Evolutionary conservation across 2,797 vertebrate species (phyloP).

Genomic region (Poeciliopsis turneri): DNA sequence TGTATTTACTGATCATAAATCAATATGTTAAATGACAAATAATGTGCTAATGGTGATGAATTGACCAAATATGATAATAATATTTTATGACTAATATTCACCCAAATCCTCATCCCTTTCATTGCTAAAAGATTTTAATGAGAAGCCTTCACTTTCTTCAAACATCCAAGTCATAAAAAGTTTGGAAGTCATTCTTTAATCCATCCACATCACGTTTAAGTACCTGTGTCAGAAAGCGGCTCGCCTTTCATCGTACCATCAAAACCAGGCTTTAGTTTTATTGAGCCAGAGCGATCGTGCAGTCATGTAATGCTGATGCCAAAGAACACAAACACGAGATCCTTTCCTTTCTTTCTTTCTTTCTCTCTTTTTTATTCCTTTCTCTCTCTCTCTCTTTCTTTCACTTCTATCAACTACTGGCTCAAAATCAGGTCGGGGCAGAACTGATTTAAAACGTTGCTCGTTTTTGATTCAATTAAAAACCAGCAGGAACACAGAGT

Average conservation of each 20-base stretch:
- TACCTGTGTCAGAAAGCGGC: background rate
- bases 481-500: background rate
- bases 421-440: background rate
- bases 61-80: background rate
- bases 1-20: background rate
- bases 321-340: conserved; percentile 1
- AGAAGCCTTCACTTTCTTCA: background rate
- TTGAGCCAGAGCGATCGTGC: conserved; percentile 4
- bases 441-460: background rate
- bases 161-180: background rate
- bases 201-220: background rate
- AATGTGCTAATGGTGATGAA: background rate
- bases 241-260: background rate
- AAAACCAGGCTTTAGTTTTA: conserved; percentile 19
- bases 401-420: conserved; percentile 5
- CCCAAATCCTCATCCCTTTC: background rate
- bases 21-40: background rate
- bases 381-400: background rate
- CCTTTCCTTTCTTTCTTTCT: conserved; percentile 12
- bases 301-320: conserved; percentile 8
- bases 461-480: background rate
- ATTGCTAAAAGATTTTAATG: background rate
- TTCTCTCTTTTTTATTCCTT: conserved; percentile 1
- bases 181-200: background rate
- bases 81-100: background rate